Percentiles rank a stretch among this genome's conserved stretches.
These are phyloP conservation scores for Ctenochaetus hawaiiensis DNA, from an alignment of 2,797 vertebrate species.

Conservation along the genomic window DNA sequence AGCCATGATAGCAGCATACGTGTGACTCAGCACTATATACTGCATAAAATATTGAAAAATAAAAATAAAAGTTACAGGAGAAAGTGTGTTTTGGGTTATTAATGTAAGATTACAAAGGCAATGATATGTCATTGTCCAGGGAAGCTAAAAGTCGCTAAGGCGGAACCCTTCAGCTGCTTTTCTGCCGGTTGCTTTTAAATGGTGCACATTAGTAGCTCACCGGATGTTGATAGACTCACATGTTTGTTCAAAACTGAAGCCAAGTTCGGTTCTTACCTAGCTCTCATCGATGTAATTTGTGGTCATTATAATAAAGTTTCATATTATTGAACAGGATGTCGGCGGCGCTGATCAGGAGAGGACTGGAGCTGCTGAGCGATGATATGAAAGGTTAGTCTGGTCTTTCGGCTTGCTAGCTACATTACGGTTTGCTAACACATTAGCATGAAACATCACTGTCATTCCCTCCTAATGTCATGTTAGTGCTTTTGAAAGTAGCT, in stretches of 20 bases:
- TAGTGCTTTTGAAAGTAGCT: not conserved
- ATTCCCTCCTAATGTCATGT: fast-evolving
- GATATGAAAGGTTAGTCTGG: slow-evolving; percentile 75
- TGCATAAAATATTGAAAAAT: no score
- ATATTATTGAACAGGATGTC: slow-evolving; percentile 71
- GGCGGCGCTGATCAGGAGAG: slow-evolving; percentile 80
- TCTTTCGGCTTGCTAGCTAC: not conserved
- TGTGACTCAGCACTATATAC: no score
- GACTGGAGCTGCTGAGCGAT: slow-evolving; percentile 80
- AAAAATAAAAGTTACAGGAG: no score
- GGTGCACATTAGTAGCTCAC: not conserved
- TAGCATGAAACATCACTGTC: not conserved
- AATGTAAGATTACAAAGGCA: no score
- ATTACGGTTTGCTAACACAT: not conserved
- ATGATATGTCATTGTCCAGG: no score
- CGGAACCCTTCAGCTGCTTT: slow-evolving; percentile 36
- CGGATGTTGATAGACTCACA: slow-evolving; percentile 60
- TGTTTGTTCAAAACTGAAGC: not conserved
- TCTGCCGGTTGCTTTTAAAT: slow-evolving; percentile 6
- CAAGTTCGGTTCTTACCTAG: no score
- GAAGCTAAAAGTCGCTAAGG: not conserved
- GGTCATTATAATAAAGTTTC: fast-evolving
- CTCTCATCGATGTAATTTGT: fast-evolving
- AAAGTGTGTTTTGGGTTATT: no score
- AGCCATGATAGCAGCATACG: no score